Evolutionary conservation across 2,888 invertebrate species (phyloP).

Genomic region (Rutpela maculata): DNA sequence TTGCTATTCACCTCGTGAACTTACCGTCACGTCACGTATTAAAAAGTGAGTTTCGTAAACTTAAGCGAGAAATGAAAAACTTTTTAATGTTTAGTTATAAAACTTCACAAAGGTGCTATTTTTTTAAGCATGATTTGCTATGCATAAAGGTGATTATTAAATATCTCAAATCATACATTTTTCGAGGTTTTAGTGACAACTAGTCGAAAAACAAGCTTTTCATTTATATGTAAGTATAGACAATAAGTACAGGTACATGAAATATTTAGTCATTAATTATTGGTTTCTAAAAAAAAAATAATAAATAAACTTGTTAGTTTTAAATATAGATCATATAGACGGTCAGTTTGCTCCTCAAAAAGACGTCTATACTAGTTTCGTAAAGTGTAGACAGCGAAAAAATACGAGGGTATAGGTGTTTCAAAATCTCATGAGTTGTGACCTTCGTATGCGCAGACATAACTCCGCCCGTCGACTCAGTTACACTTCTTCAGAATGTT

Average conservation of each 20-base stretch:
- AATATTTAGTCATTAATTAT: not conserved
- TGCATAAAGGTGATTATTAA: not conserved
- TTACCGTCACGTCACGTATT: not conserved
- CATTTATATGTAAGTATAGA: not conserved
- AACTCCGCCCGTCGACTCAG: too few relatives aligned
- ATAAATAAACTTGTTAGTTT: not conserved
- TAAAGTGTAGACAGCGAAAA: too few relatives aligned
- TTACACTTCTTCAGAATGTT: too few relatives aligned
- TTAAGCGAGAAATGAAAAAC: not conserved
- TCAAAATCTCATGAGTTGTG: too few relatives aligned
- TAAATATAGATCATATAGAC: not conserved
- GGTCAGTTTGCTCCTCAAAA: too few relatives aligned
- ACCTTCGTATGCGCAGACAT: too few relatives aligned
- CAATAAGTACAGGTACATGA: too few relatives aligned
- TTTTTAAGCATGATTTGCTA: not conserved
- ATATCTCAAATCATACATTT: not conserved
- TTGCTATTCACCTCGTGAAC: not conserved
- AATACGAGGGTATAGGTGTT: too few relatives aligned
- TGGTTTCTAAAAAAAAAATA: not conserved
- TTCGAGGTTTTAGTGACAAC: not conserved
- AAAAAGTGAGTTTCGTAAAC: not conserved
- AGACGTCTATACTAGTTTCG: too few relatives aligned
- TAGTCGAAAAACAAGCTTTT: not conserved
- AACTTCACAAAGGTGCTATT: not conserved
- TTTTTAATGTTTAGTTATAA: not conserved